Evolutionary conservation across 53 echinoderm and acorn worm genomes (phyloP), one percentile per base, ranked within the genome.

Genomic region (Holothuria leucospilota): DNA sequence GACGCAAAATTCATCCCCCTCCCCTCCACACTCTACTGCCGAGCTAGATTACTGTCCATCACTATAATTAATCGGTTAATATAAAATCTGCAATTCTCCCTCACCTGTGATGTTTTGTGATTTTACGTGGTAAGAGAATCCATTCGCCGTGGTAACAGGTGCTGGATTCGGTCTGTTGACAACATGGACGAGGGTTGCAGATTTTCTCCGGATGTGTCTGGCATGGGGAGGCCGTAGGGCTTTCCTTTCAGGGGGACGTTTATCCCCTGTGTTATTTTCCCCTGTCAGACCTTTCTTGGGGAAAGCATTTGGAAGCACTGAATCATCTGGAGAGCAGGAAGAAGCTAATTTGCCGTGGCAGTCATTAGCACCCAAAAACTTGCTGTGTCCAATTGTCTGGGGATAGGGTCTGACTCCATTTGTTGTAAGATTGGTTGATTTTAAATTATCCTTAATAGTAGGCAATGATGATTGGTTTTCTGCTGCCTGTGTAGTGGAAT

Each of bases 121-220:
- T 59, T 78, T 78, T 60, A 78, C 51, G 30, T 52, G 78, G 29
- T 78, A 78, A 0, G 78, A 56, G 60, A 78, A 78, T 26, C 78
- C 78, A 78, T 25, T 51, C 2, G 52, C 78, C 20, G 78, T 78
- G 20, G 78, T 78, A 9, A 78, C 60, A 6, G 51, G 16, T 24
- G 39, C 39, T 20, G 84, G 77, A 29, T 63, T 49, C 30, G 56
- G 77, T 29, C 85, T 66, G 85, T 42, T 78, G 58, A 84, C 77
- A 39, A 66, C 65, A 68, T 89, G 84, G 34, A 65, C 39, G 13
- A 78, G 65, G 24, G 89, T 84, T 59, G 85, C 85, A 9, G 89
- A 89, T 68, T 89, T 89, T 41, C 89, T 59, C 2, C 89, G 66
- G 52, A 77, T 78, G 51, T 84, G 41, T 38, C 39, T 84, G 27